Evolutionary conservation across 1,140 invertebrate genomes (phyloP), one percentile per base, ranked within the genome.

Genomic region (Lineus longissimus): DNA sequence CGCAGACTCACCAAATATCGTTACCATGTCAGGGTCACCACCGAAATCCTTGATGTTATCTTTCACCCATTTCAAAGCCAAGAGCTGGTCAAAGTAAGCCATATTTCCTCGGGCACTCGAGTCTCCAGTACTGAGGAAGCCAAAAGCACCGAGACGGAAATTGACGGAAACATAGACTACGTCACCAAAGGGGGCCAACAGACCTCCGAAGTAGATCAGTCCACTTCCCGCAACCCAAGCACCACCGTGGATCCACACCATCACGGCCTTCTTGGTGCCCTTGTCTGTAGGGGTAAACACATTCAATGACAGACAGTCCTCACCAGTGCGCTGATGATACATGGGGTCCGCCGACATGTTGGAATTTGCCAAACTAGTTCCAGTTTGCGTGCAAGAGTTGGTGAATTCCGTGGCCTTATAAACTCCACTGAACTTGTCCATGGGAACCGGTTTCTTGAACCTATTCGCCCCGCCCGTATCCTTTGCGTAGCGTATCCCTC

Each of bases 401-500:
- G 93, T 92, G 79, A 93, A 93, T 78, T 94, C 88, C 47, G 92
- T 92, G 76, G 59, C 65, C 15, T 92, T 93, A 2, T 92, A 92
- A 57, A 94, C 91, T 19, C 90, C 90, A 65, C 89, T 85, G 88
- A 91, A 95, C 0, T 88, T 88, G 74, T 94, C 91, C 36, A 93
- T 90, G 73, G 93, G 89, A 73, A 89, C 87, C 7, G 90, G 91
- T 19, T 89, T 82, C 41, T 88, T 90, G 6, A 88, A 86, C 2
- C 90, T 86, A 47, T 93, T 81, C 60, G 90, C 87, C 76, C 92
- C 93, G 30, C 94, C 63, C 1, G 94, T 94, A 77, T 94, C 94
- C 79, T 95, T 88, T 47, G 92, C 92, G 78, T 92, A 95, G 2
- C 93, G 93, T 61, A 95, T 92, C 17, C 91, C 90, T 64, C 33